A percentile compares a stretch with the other conserved stretches of the same genome.
Conservation (phyloP, 2,888 invertebrate genomes). For the Plagodis dolabraria region DNA sequence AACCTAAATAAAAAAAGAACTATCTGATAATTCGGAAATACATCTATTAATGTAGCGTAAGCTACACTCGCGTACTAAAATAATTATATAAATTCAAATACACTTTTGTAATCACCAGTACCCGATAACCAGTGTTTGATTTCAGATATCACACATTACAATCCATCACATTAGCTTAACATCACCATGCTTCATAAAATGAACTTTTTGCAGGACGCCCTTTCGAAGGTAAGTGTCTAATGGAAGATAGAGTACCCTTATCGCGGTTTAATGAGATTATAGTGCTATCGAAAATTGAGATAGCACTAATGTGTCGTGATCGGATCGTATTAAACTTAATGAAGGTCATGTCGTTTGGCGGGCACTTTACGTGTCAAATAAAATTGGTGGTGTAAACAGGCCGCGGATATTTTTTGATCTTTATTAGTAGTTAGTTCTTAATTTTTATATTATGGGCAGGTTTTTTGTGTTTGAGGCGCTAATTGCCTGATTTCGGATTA, state of each 20-base stretch:
- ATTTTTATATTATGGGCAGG: no score
- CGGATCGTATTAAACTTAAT: slow-evolving; percentile 8
- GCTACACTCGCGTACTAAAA: not conserved
- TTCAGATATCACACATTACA: slow-evolving; percentile 62
- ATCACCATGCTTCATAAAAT: slow-evolving; percentile 21
- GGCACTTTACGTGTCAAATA: slow-evolving; percentile 4
- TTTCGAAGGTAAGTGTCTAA: slow-evolving; percentile 7
- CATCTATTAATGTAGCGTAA: no score
- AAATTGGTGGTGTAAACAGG: no score
- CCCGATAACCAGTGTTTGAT: slow-evolving; percentile 55
- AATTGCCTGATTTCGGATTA: no score
- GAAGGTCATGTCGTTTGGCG: slow-evolving; percentile 7
- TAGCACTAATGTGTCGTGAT: slow-evolving; percentile 17
- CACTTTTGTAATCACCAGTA: slow-evolving; percentile 37
- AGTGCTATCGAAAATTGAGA: slow-evolving; percentile 1
- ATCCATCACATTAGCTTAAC: slow-evolving; percentile 60
- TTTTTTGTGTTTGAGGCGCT: no score
- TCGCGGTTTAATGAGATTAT: slow-evolving; percentile 20
- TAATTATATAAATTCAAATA: not conserved
- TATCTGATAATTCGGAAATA: no score
- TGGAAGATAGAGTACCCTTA: slow-evolving; percentile 16
- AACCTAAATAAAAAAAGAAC: no score
- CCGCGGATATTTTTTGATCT: no score
- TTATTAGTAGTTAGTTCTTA: no score
- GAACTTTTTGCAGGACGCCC: slow-evolving; percentile 21